A percentile compares a stretch with the other conserved stretches of the same genome.
Conservation (phyloP, 2,888 invertebrate genomes). For the Xestobium rufovillosum region DNA sequence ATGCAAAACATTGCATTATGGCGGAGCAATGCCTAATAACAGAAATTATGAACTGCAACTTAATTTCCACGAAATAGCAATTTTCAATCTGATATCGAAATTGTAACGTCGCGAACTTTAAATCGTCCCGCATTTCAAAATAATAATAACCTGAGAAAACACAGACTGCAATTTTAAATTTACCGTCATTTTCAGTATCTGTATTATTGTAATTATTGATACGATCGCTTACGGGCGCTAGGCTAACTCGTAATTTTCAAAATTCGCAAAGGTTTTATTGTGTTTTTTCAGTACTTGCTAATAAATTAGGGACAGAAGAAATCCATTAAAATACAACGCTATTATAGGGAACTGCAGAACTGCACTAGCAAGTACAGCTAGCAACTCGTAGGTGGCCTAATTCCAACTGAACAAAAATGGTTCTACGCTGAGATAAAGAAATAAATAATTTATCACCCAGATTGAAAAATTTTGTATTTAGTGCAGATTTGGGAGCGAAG, state of each 20-base stretch:
- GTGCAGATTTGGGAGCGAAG: too few relatives aligned
- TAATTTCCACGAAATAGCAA: slow-evolving; percentile 44
- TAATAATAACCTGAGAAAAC: slow-evolving; percentile 36
- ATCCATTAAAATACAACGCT: too few relatives aligned
- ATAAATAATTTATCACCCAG: too few relatives aligned
- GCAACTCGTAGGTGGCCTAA: too few relatives aligned
- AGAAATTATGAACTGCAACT: slow-evolving; percentile 39
- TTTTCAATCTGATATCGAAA: slow-evolving; percentile 45
- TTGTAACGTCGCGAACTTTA: slow-evolving; percentile 37
- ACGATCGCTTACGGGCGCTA: slow-evolving; percentile 33
- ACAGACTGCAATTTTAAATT: slow-evolving; percentile 42
- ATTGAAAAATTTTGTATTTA: too few relatives aligned
- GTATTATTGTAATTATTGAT: slow-evolving; percentile 44
- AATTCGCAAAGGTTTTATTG: too few relatives aligned
- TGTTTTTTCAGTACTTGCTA: slow-evolving; percentile 28
- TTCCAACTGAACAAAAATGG: too few relatives aligned
- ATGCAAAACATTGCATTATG: slow-evolving; percentile 36
- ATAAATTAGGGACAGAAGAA: slow-evolving; percentile 26
- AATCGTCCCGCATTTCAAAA: slow-evolving; percentile 34
- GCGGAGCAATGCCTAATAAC: slow-evolving; percentile 35
- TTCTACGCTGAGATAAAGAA: too few relatives aligned
- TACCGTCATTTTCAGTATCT: slow-evolving; percentile 38
- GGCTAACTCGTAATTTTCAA: background rate
- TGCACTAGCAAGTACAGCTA: too few relatives aligned
- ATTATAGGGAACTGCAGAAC: too few relatives aligned